Percentiles rank a stretch among this genome's conserved stretches.
Evolutionary conservation across 2,797 vertebrate species (phyloP).

Genomic region (Enteromius viviparus): DNA sequence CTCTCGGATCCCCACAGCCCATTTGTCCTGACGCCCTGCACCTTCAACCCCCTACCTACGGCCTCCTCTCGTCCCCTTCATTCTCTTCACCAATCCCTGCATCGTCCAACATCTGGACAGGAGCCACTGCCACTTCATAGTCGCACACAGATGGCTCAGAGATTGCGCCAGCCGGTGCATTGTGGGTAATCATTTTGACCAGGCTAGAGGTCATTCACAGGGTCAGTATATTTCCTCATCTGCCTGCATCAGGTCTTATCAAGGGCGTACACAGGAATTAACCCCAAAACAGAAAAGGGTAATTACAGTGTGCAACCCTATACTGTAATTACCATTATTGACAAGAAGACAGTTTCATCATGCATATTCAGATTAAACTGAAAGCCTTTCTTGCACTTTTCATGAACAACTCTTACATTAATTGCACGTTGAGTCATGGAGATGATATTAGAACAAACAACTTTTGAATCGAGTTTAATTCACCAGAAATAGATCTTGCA

Average conservation of each 20-base stretch:
- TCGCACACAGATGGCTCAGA: constrained; percentile 68
- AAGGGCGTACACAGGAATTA: constrained; percentile 81
- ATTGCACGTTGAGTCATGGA: constrained; percentile 37
- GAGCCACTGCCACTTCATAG: constrained; percentile 75
- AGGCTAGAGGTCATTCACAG: constrained; percentile 61
- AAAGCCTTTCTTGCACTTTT: neutral
- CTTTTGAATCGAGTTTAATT: constrained; percentile 39
- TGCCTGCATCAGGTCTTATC: constrained; percentile 76
- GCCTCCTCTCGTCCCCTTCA: constrained; percentile 2
- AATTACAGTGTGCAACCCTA: constrained; percentile 44
- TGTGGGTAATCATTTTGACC: constrained; percentile 66
- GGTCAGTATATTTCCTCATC: constrained; percentile 54
- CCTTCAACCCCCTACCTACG: constrained; percentile 30
- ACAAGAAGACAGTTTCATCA: constrained; percentile 13
- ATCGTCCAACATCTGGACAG: constrained; percentile 88
- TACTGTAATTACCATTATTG: constrained; percentile 38
- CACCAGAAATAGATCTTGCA: constrained; percentile 37
- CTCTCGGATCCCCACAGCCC: constrained; percentile 49
- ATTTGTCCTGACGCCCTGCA: constrained; percentile 42
- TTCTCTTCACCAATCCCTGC: constrained; percentile 29
- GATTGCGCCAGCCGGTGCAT: constrained; percentile 68
- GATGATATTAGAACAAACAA: constrained; percentile 33
- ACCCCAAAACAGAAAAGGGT: constrained; percentile 61
- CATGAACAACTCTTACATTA: constrained; percentile 33
- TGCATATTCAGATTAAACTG: neutral